Evolutionary conservation across 2,113 vertebrate genomes (phyloP), one percentile per base, ranked within the genome.

Genomic region (Entelurus aequoreus): DNA sequence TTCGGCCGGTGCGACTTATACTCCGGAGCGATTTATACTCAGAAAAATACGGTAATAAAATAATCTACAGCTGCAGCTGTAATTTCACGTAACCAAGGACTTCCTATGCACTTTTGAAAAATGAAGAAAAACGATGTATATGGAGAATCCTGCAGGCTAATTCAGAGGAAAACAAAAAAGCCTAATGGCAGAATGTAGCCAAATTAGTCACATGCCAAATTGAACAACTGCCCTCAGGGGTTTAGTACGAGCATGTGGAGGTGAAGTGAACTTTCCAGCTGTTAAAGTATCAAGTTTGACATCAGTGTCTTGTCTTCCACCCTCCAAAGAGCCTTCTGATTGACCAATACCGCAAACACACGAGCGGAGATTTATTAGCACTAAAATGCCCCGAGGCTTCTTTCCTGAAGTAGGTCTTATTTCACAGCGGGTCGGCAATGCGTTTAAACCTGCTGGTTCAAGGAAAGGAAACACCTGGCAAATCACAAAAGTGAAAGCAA

Each of bases 271-370:
- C 61, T 65, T 81, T 85, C 77, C 84, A 89, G 84, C 79, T 87
- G 83, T 83, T 84, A 19, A 71, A 62, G 51, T 78, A 87, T 87
- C 81, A 78, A 71, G 78, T 86, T 86, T 86, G 72, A 88, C 77
- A 83, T 76, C 66, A 75, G 60, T 72, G 69, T 68, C 68, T 77
- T 75, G 66, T 85, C 68, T 64, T 71, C 63, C 64, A 48, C 60
- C 65, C 60, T 58, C 58, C 63, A 63, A 59, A 65, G 48, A 67
- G 50, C 38, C 47, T 37, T 48, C 37, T 55, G 40, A 82, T 68
- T 78, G 64, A 79, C 66, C 68, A 61, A 72, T 71, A 77, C 62
- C 58, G 72, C 52, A 5, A 49, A 59, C 60, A 80, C 46, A 53
- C 62, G 38, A 9, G 76, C 44, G 3, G 15, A 65, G 54, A 69